Percentiles rank a stretch among this genome's conserved stretches.
Conservation (phyloP, 2,113 vertebrate genomes). For the Agapornis roseicollis region DNA sequence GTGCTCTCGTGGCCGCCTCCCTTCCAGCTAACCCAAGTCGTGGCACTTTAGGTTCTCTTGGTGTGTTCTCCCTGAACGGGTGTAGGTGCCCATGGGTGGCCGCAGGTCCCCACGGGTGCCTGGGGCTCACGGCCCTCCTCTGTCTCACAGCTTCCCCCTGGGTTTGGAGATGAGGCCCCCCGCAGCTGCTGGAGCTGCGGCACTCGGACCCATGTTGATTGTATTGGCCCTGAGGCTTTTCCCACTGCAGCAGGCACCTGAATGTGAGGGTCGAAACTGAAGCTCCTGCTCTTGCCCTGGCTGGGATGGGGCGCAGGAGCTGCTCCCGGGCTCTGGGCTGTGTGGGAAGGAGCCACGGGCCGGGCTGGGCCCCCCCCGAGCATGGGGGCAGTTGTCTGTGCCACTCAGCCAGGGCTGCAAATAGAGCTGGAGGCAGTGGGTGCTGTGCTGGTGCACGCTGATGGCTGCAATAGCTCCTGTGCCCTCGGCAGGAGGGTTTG, state of each 20-base stretch:
- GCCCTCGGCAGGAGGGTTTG: background rate
- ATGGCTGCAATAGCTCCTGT: background rate
- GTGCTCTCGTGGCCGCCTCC: background rate
- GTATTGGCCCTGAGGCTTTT: background rate
- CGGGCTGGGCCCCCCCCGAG: background rate
- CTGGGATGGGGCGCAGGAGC: background rate
- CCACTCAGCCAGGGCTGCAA: background rate
- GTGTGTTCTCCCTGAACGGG: background rate
- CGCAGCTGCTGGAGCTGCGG: background rate
- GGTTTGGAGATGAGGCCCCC: background rate
- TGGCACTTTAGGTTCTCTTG: constrained; percentile 6
- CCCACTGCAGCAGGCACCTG: background rate
- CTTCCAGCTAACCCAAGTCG: background rate
- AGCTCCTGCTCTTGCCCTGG: background rate
- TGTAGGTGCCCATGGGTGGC: background rate
- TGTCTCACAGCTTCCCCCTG: background rate
- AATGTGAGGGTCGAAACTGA: background rate
- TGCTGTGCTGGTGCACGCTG: background rate
- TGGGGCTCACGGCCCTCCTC: fast-evolving
- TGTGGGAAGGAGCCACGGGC: fast-evolving
- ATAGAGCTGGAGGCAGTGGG: background rate
- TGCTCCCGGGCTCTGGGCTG: background rate
- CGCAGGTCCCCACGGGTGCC: background rate
- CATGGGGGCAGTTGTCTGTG: background rate
- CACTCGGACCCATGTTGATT: background rate